phyloP scores from a whole-genome alignment of 1,140 invertebrate genomes.

The Aphis gossypii region DNA sequence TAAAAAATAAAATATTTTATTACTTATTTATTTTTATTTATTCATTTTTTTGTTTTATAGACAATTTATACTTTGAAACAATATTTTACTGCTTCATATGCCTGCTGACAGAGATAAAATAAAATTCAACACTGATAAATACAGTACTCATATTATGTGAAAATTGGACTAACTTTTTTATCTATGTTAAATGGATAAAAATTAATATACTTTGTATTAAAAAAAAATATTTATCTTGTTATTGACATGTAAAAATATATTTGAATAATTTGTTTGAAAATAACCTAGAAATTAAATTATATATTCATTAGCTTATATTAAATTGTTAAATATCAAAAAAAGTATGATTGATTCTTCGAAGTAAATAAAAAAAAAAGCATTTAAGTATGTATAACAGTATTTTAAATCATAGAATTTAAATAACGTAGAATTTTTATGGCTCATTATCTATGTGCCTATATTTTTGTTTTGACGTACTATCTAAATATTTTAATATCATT shows the following conservation, averaged over 20 bases:
- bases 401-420: too few species aligned
- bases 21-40: background rate
- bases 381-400: too few species aligned
- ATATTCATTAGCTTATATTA: background rate
- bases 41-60: background rate
- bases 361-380: too few species aligned
- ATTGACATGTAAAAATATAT: background rate
- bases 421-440: too few species aligned
- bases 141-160: background rate
- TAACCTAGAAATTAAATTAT: background rate
- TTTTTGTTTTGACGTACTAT: too few species aligned
- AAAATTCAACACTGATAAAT: background rate
- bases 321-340: too few species aligned
- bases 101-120: background rate
- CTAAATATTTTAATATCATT: too few species aligned
- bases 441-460: too few species aligned
- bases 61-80: background rate
- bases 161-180: background rate
- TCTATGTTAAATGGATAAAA: too few species aligned
- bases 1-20: background rate
- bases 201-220: background rate
- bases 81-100: too few species aligned
- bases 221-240: background rate
- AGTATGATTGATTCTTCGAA: too few species aligned
- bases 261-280: background rate